Evolutionary conservation across 2,888 invertebrate species (phyloP).

Genomic region (Drosophila meridiana): DNA sequence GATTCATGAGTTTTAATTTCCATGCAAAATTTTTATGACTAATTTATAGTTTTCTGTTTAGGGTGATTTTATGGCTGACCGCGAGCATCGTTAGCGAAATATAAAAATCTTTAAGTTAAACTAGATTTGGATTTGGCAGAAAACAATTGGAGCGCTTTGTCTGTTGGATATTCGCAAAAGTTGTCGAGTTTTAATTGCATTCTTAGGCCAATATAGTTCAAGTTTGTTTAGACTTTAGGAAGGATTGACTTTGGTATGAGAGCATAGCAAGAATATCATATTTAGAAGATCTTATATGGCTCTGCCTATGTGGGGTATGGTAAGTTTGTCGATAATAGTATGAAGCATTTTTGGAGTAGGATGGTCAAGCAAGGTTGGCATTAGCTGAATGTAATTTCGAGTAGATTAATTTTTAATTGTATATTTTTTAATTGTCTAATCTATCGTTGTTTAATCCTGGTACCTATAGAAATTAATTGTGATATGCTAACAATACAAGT

Average conservation of each 20-base stretch:
- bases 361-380: no score
- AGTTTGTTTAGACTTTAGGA: not conserved
- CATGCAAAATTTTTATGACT: not conserved
- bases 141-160: slow-evolving; percentile 3
- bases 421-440: no score
- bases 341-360: not conserved
- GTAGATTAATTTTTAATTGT: no score
- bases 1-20: slow-evolving; percentile 11
- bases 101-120: not conserved
- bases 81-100: not conserved
- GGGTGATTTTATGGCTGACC: not conserved
- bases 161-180: not conserved
- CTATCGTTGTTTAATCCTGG: no score
- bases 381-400: no score
- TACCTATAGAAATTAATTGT: no score
- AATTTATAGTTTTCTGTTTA: not conserved
- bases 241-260: not conserved
- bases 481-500: no score
- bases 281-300: not conserved
- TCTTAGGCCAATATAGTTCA: not conserved
- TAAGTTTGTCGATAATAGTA: not conserved
- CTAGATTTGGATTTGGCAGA: not conserved
- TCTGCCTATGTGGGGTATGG: not conserved
- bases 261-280: not conserved
- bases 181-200: not conserved